Evolutionary conservation across 2,888 invertebrate species (phyloP).

Genomic region (Drosophila prostipennis): DNA sequence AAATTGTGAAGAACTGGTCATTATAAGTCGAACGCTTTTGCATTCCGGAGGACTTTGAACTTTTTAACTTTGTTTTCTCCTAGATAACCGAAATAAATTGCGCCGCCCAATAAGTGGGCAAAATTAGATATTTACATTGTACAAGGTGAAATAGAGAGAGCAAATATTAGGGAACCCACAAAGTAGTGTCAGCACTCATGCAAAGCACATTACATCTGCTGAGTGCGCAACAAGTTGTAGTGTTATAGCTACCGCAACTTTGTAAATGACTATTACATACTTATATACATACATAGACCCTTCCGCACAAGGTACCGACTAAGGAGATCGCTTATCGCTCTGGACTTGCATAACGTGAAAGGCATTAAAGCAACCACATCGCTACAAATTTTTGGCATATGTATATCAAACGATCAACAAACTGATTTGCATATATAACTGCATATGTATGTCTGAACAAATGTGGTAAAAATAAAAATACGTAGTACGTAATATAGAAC

Average conservation of each 20-base stretch:
- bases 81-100: conserved; percentile 28
- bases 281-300: too few species aligned
- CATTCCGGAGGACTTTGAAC: not conserved
- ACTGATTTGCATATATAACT: too few species aligned
- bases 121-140: not conserved
- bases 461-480: too few species aligned
- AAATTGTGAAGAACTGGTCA: too few species aligned
- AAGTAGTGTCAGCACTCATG: conserved; percentile 16
- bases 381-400: too few species aligned
- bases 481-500: too few species aligned
- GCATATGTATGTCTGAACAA: too few species aligned
- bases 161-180: conserved; percentile 23
- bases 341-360: conserved; percentile 36
- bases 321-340: conserved; percentile 14
- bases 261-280: conserved; percentile 15
- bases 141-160: not conserved
- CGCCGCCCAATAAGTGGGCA: conserved; percentile 26
- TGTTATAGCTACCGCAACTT: conserved; percentile 31
- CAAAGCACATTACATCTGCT: conserved; percentile 20
- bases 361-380: conserved; percentile 3
- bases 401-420: too few species aligned
- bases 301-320: not conserved
- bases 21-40: too few species aligned
- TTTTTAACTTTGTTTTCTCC: not conserved
- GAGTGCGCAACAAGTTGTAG: conserved; percentile 33